These are phyloP conservation scores for Penelope pileata DNA, from an alignment of 2,113 vertebrate genomes.

Conservation along the genomic window DNA sequence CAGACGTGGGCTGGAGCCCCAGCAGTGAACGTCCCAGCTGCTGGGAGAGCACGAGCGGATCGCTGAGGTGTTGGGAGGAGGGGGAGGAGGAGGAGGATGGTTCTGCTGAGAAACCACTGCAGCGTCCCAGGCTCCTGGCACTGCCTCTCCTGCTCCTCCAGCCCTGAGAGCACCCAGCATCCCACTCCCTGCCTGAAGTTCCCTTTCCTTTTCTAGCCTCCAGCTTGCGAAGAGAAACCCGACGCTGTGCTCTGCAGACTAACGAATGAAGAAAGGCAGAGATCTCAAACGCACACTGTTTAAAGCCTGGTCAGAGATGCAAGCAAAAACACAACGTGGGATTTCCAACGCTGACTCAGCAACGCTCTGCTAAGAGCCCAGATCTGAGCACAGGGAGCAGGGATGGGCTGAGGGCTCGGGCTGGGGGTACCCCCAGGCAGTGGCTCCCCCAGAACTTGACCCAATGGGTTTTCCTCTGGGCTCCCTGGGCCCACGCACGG, in stretches of 20 bases:
- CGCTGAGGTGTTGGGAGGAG: not conserved
- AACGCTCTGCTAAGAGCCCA: not conserved
- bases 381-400: not conserved
- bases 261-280: not conserved
- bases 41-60: not conserved
- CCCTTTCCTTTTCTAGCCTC: not conserved
- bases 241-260: not conserved
- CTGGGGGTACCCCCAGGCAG: not conserved
- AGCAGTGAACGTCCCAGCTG: not conserved
- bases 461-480: not conserved
- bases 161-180: not conserved
- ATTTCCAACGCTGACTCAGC: not conserved
- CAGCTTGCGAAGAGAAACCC: not conserved
- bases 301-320: not conserved
- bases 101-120: not conserved
- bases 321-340: not conserved
- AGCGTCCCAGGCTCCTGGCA: not conserved
- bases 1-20: not conserved
- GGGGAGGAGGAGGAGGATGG: no score
- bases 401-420: no score
- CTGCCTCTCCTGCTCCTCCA: not conserved
- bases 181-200: not conserved
- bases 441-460: not conserved
- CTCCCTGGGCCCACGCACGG: rapidly evolving
- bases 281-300: not conserved